Percentiles rank a stretch among this genome's conserved stretches.
These are phyloP conservation scores for Pseudomyrmex gracilis DNA, from an alignment of 1,140 invertebrate species.

Conservation along the genomic window DNA sequence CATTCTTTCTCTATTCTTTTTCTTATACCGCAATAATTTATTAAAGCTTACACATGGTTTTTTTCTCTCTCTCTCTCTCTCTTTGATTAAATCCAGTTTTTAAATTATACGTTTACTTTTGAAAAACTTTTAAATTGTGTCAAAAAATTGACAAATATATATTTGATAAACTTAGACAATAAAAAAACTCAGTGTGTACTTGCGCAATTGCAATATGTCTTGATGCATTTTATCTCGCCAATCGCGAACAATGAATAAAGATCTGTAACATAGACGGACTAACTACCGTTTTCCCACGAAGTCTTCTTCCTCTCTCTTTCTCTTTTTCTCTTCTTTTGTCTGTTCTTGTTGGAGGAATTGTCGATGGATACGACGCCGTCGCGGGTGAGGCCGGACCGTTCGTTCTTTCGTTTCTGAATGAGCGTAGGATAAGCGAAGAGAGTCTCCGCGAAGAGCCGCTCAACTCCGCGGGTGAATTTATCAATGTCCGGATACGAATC, in stretches of 20 bases:
- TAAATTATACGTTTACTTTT: not conserved
- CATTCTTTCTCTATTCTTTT: not conserved
- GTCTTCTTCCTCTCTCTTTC: slow-evolving; percentile 49
- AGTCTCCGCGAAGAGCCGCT: slow-evolving; percentile 68
- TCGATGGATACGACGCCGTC: slow-evolving; percentile 57
- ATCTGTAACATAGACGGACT: slow-evolving; percentile 45
- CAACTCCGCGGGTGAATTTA: slow-evolving; percentile 82
- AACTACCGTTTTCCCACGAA: slow-evolving; percentile 69
- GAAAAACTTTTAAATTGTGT: not conserved
- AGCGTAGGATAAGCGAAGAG: slow-evolving; percentile 63
- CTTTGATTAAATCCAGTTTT: not conserved
- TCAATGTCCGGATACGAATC: slow-evolving; percentile 85
- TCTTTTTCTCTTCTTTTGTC: slow-evolving; percentile 36
- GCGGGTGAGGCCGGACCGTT: slow-evolving; percentile 69
- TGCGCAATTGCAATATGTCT: not conserved
- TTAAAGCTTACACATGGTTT: not conserved
- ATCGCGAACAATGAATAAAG: slow-evolving; percentile 61
- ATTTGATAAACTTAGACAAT: not conserved
- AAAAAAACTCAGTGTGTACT: not conserved
- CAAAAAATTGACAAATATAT: not conserved
- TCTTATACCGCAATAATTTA: not conserved
- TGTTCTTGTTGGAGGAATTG: slow-evolving; percentile 34
- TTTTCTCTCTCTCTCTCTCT: not conserved
- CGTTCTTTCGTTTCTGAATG: slow-evolving; percentile 73
- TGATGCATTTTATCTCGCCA: not conserved